Evolutionary conservation across 2,797 vertebrate genomes (phyloP), one percentile per base, ranked within the genome.

Genomic region (Mionectes olivaceus): DNA sequence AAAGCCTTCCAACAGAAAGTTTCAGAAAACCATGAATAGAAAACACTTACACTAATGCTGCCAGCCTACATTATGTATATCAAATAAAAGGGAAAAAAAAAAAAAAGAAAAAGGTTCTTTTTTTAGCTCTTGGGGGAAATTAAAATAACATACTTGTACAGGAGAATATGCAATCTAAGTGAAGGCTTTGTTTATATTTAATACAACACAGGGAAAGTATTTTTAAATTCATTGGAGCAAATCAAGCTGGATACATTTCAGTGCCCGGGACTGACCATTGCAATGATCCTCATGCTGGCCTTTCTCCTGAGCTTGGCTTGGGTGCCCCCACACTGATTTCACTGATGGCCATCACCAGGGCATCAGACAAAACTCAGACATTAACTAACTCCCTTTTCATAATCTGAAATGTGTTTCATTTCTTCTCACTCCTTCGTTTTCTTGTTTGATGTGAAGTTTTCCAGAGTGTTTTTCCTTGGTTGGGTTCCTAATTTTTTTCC

Each of bases 1-100:
- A 98, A 98, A 98, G 97, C 16, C 95, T 92, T 93, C 84, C 84
- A 37, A 39, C 35, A 89, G 96, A 97, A 97, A 73, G 79, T 74
- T 92, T 91, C 83, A 75, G 78, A 94, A 89, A 84, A 64, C 52
- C 88, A 74, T 64, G 91, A 95, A 94, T 86, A 92, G 96, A 89
- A 92, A 94, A 93, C 76, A 28, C 94, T 96, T 71, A 79, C 59
- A 75, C 80, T 61, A 84, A 30, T 87, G 47, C 75, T 71, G 96
- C 95, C 97, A 94, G 95, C 63, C 91, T 96, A 46, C 59, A 80
- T 90, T 89, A 92, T 90, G 77, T 84, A 89, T 93, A 95, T 93
- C 93, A 91, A 92, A 82, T 81, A 83, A 83, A 89, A 60, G 68
- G 69, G 90, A 8, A 28, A 43, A 4, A 32, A 43, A 43, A 43